phyloP scores from a whole-genome alignment of 2,888 invertebrate species.

The Hoplodrina ambigua region DNA sequence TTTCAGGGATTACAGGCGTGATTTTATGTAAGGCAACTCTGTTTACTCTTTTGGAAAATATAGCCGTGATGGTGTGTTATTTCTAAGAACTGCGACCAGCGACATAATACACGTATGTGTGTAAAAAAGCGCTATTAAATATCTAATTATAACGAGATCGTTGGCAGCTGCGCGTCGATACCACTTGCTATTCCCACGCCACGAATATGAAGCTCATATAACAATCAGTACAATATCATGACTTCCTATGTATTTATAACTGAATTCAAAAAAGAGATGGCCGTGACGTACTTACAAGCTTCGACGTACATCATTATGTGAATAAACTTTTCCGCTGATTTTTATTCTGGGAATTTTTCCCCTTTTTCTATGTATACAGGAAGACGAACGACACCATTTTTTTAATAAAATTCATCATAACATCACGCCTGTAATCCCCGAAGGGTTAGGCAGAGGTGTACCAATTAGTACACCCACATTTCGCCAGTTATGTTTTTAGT shows the following conservation, averaged over 20 bases:
- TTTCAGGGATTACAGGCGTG: too few species aligned
- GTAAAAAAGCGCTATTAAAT: slow-evolving; percentile 69
- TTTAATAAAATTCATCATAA: too few species aligned
- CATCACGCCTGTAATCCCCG: too few species aligned
- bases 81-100: slow-evolving; percentile 23
- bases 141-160: slow-evolving; percentile 68
- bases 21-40: too few species aligned
- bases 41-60: rapidly evolving
- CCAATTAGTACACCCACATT: too few species aligned
- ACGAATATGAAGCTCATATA: slow-evolving; percentile 28
- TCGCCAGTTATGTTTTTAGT: too few species aligned
- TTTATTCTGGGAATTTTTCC: background rate
- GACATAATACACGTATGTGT: slow-evolving; percentile 52
- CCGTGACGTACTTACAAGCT: background rate
- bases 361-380: background rate
- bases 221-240: slow-evolving; percentile 34
- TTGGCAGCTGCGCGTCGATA: slow-evolving; percentile 69
- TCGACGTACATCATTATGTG: background rate
- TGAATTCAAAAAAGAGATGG: background rate
- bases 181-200: slow-evolving; percentile 54
- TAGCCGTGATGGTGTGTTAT: slow-evolving; percentile 14
- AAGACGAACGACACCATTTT: too few species aligned
- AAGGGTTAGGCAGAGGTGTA: too few species aligned
- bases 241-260: slow-evolving; percentile 20
- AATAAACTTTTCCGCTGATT: background rate